These are phyloP conservation scores for Eulimnadia texana DNA, from an alignment of 1,140 invertebrate species.

Conservation along the genomic window DNA sequence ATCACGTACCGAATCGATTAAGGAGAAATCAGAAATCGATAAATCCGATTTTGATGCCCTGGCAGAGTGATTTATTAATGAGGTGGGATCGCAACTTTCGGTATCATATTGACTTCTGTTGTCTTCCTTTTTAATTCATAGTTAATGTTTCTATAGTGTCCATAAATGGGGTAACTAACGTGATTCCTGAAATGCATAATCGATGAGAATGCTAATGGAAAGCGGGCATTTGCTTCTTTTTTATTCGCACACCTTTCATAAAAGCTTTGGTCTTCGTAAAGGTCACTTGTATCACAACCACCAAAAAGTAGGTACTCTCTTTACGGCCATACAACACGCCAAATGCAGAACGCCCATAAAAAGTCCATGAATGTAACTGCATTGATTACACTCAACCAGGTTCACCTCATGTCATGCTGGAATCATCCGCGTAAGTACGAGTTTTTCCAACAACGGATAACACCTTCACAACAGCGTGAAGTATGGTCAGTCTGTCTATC, in stretches of 20 bases:
- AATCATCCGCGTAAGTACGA: no score
- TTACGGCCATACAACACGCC: no score
- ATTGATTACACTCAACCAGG: no score
- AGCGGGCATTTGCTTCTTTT: no score
- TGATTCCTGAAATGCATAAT: background rate
- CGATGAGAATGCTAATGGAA: background rate
- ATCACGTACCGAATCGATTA: background rate
- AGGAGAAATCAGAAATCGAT: background rate
- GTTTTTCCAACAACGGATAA: no score
- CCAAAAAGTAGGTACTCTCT: background rate
- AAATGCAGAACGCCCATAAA: no score
- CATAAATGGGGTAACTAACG: background rate
- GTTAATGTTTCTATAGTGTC: background rate
- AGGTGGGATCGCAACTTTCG: no score
- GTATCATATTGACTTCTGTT: background rate
- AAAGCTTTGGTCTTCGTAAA: background rate
- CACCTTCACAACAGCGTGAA: no score
- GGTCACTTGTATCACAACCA: background rate
- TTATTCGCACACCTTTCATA: background rate
- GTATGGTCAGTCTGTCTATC: no score
- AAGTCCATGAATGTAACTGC: no score
- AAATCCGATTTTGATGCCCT: no score
- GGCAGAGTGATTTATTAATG: background rate
- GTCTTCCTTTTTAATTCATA: background rate
- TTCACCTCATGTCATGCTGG: no score